phyloP scores from a whole-genome alignment of 2,888 invertebrate genomes.

The Cephus pulcher region DNA sequence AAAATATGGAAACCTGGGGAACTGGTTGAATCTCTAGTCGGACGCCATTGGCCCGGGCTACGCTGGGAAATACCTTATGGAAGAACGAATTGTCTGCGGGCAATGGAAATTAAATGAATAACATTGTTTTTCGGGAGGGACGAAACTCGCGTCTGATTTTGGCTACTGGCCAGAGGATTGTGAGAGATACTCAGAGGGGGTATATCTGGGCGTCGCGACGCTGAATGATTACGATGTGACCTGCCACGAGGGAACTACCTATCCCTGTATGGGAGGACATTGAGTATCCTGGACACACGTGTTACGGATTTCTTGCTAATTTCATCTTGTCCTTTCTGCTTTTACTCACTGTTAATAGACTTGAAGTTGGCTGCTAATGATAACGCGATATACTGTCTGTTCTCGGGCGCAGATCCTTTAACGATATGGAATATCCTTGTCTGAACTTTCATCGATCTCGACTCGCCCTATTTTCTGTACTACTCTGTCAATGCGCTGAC shows the following conservation, averaged over 20 bases:
- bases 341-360: not conserved
- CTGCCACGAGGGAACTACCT: not conserved
- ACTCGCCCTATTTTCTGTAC: not conserved
- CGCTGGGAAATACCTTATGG: not conserved
- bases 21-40: not conserved
- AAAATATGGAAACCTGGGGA: not conserved
- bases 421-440: not conserved
- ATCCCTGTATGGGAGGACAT: not conserved
- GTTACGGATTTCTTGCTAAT: not conserved
- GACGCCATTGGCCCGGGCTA: not conserved
- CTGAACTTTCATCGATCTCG: not conserved
- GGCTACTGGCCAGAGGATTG: not conserved
- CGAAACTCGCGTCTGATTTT: not conserved
- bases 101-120: slow-evolving; percentile 46
- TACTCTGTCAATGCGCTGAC: not conserved
- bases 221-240: not conserved
- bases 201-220: not conserved
- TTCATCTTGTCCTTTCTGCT: not conserved
- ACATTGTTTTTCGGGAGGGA: slow-evolving; percentile 34
- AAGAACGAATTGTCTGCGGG: slow-evolving; percentile 14
- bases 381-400: not conserved
- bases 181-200: not conserved
- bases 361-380: not conserved
- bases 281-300: not conserved
- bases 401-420: not conserved